Percentiles rank a stretch among this genome's conserved stretches.
These are phyloP conservation scores for Agraylea sexmaculata DNA, from an alignment of 1,140 invertebrate genomes.

Conservation along the genomic window DNA sequence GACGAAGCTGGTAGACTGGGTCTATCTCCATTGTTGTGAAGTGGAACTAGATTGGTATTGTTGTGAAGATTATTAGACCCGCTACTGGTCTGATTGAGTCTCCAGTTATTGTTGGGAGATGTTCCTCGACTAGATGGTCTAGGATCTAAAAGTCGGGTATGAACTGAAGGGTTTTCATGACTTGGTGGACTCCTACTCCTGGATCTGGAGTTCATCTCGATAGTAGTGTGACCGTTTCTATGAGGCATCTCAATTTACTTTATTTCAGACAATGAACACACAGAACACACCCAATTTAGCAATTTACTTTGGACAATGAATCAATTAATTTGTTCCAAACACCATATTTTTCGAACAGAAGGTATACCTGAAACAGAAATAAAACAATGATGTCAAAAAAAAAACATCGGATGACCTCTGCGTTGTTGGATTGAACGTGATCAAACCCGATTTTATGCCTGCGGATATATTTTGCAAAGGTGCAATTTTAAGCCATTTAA, in stretches of 20 bases:
- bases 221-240: conserved; percentile 11
- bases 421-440: not conserved
- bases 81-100: not conserved
- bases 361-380: not conserved
- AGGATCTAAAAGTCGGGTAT: not conserved
- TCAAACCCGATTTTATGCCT: too few relatives aligned
- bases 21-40: not conserved
- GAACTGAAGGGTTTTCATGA: conserved; percentile 3
- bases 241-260: conserved; percentile 8
- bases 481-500: too few relatives aligned
- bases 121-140: conserved; percentile 2
- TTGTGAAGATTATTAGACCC: not conserved
- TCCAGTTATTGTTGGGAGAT: not conserved
- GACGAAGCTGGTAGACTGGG: too few relatives aligned
- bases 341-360: not conserved
- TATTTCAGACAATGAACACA: not conserved
- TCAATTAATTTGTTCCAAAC: not conserved
- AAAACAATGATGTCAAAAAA: not conserved
- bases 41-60: not conserved
- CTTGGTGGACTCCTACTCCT: not conserved
- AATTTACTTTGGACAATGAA: not conserved
- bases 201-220: conserved; percentile 14
- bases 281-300: not conserved
- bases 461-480: too few relatives aligned
- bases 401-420: not conserved